These are phyloP conservation scores for Troides aeacus DNA, from an alignment of 2,888 invertebrate genomes.

Conservation along the genomic window DNA sequence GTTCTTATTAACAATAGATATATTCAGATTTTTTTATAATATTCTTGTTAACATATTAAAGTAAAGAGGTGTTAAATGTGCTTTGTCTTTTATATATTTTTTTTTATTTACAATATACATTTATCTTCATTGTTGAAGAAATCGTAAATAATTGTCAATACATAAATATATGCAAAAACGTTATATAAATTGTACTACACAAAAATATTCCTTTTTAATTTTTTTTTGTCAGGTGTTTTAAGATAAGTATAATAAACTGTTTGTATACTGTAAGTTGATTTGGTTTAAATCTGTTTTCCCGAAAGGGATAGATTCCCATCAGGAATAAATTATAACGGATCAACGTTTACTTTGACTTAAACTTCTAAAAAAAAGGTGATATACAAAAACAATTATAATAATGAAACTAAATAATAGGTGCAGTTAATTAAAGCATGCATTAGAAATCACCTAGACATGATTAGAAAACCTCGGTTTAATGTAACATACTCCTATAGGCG, in stretches of 20 bases:
- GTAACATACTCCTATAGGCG: neutral
- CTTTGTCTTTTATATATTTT: neutral
- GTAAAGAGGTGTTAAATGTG: neutral
- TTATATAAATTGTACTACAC: neutral
- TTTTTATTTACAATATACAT: slow-evolving; percentile 5
- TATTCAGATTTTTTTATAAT: neutral
- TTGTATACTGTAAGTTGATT: neutral
- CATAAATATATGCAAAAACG: slow-evolving; percentile 31
- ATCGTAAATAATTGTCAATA: neutral
- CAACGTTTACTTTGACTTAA: too few species aligned
- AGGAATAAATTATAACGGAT: neutral
- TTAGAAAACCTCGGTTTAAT: neutral
- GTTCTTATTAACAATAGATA: neutral
- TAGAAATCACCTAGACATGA: neutral
- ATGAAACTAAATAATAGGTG: neutral
- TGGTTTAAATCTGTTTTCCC: neutral
- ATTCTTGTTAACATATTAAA: neutral
- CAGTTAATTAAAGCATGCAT: neutral
- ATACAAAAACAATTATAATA: too few species aligned
- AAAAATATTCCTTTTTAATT: neutral
- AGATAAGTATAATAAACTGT: neutral
- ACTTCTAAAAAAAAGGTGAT: too few species aligned
- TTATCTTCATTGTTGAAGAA: neutral
- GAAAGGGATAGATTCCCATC: neutral
- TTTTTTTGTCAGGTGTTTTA: neutral